Evolutionary conservation across 2,888 invertebrate species (phyloP).

Genomic region (Macrostomum cliftonense): DNA sequence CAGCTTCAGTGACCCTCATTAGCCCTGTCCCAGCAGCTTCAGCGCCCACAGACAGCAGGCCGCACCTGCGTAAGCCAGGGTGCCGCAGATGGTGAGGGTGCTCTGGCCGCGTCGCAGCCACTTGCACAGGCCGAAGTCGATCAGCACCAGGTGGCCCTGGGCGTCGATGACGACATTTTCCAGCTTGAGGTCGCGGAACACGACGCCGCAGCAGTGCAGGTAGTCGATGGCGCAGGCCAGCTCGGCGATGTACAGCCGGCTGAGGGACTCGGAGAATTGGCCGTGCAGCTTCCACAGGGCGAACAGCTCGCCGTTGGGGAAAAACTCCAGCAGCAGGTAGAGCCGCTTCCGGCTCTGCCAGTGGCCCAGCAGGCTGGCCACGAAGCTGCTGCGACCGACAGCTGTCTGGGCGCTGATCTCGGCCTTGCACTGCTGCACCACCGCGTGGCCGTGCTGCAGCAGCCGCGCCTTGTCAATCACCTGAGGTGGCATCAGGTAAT

Average conservation of each 20-base stretch:
- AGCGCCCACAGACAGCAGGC: no score
- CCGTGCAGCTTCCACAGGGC: slow-evolving; percentile 54
- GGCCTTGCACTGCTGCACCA: slow-evolving; percentile 10
- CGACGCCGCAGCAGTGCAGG: slow-evolving; percentile 67
- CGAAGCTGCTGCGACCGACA: slow-evolving; percentile 40
- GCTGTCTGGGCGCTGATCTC: background rate
- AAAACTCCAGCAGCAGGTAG: slow-evolving; percentile 68
- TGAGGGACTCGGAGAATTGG: slow-evolving; percentile 56
- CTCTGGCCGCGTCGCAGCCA: slow-evolving; percentile 60
- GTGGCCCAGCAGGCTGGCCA: slow-evolving; percentile 55
- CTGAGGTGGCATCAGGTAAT: no score
- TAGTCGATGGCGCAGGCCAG: slow-evolving; percentile 60
- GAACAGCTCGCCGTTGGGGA: slow-evolving; percentile 63
- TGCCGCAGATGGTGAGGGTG: slow-evolving; percentile 74
- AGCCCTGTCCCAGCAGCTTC: no score
- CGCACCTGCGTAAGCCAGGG: slow-evolving; percentile 47
- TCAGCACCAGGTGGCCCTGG: slow-evolving; percentile 59
- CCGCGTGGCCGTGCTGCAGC: slow-evolving; percentile 4
- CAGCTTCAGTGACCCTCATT: no score
- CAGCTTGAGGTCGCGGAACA: slow-evolving; percentile 63
- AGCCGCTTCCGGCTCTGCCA: slow-evolving; percentile 72
- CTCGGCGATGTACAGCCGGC: slow-evolving; percentile 65
- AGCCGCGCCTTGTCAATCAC: slow-evolving; percentile 24
- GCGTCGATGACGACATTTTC: slow-evolving; percentile 70
- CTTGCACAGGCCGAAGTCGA: slow-evolving; percentile 82